Evolutionary conservation across 1,140 invertebrate genomes (phyloP), one percentile per base, ranked within the genome.

Genomic region (Macrotrachela quadricornifera): DNA sequence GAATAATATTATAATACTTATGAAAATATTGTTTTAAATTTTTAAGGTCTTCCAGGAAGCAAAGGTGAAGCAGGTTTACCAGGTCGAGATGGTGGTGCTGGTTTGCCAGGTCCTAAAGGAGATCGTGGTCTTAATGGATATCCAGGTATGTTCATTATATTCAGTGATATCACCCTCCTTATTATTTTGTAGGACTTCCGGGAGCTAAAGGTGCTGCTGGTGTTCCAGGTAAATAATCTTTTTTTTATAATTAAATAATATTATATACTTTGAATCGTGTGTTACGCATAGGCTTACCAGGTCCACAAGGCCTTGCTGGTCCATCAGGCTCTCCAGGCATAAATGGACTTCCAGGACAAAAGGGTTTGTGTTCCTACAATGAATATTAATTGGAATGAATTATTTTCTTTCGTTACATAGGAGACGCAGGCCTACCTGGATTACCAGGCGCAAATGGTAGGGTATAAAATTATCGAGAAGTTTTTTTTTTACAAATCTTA

Each of bases 181-280:
- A 13, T 15, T 6, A 15, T 8, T 1, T 36, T 10, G 18, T 36
- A 21, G 47, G 47, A 9, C 1, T 30, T 4, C 8, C 21, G 21
- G 21, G 51, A 12, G 45, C 43, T 46, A 43, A 13, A 49, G 53
- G 53, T 45, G 8, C 18, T 41, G 46, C 53, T 6, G 53, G 53
- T 14, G 37, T 54, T 44, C 51, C 51, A 40, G 51, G 51, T 39
- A 46, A 46, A 21, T 30, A 30, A 4, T 8, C 21, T 4, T 30
- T 4, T 30, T 4, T 30, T 4, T 30, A 30, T 30, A 30, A 2
- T 4, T 30, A 30, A 14, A 52, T 15, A n/a, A n/a, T n/a, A n/a
- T n/a, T n/a, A 42, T 8, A 30, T 30, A 30, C 21, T 30, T 30
- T 30, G 21, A 44, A 30, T 18, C 38, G 37, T 6, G 30, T 30